phyloP scores from a whole-genome alignment of 2,113 vertebrate species.

The Nesogale talazaci region DNA sequence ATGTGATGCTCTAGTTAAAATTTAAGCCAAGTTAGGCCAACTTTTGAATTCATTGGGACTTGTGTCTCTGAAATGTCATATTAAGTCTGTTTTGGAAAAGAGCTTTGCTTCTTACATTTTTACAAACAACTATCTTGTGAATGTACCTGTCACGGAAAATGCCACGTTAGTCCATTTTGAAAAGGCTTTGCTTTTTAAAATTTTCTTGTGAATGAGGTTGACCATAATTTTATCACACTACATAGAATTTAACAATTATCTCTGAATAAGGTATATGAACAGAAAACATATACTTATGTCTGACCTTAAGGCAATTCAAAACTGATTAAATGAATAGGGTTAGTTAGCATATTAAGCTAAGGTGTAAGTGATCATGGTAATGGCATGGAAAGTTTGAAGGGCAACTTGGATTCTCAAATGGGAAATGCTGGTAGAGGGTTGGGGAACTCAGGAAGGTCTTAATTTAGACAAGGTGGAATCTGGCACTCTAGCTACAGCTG shows the following conservation, averaged over 20 bases:
- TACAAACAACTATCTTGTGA: neutral
- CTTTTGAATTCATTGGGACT: neutral
- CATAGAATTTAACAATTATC: neutral
- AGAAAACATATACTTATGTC: neutral
- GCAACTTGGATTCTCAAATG: neutral
- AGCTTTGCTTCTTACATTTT: neutral
- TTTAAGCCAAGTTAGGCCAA: neutral
- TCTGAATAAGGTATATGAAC: neutral
- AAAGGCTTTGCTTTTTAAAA: neutral
- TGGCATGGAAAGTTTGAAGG: neutral
- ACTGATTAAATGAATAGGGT: neutral
- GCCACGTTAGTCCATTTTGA: neutral
- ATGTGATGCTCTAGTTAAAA: neutral
- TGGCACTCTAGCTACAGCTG: neutral
- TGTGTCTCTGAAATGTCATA: neutral
- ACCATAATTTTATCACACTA: neutral
- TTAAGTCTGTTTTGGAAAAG: constrained; percentile 21
- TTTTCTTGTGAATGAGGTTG: neutral
- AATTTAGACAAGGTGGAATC: neutral
- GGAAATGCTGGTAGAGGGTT: neutral
- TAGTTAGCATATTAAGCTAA: neutral
- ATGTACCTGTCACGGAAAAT: neutral
- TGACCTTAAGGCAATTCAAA: neutral
- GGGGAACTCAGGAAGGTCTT: neutral
- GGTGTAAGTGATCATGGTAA: neutral